Base-by-base conservation (phyloP, 2,797 vertebrate genomes). In the Aphelocoma californica region DNA sequence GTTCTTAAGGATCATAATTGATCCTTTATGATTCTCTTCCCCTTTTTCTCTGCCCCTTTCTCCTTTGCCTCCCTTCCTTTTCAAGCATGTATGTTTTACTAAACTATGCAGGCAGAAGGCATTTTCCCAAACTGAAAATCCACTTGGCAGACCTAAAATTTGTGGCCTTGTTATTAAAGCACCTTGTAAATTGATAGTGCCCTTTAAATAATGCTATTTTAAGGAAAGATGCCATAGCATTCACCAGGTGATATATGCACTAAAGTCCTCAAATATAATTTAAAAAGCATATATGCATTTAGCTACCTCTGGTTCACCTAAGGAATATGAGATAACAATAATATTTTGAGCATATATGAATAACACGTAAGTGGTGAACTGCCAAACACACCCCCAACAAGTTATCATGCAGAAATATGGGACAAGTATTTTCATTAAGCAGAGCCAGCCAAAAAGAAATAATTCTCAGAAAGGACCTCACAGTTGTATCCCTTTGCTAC, bases 401-500 rank as follows among this genome's bases (percentile, higher is more conserved):
- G 61, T 77, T 54, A 82, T 36, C 53, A n/a, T 29, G 61, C 57
- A 87, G 72, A 73, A 94, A 91, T 83, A 71, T 4, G n/a, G 67
- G 51, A 66, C 50, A 73, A 92, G 32, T 70, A 75, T 69, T 95
- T 81, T 91, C 95, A 88, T 90, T 81, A 92, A 88, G 47, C 28
- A 84, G 44, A 90, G 54, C 6, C 29, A 91, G 56, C 61, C 31
- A 74, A 90, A 93, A 92, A 82, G 26, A 96, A 81, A 60, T 53
- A 45, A 90, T 75, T 83, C 70, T 83, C 45, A 47, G 50, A 60
- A 86, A 93, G 73, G 73, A 93, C 66, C 80, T 96, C 85, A 84
- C 56, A 92, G 44, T 67, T 86, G 77, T 64, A 93, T 92, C 66
- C 77, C 67, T 94, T 80, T 93, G 85, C 94, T 94, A 81, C 95